Evolutionary conservation across 2,888 invertebrate genomes (phyloP).

Genomic region (Dusona sp.): DNA sequence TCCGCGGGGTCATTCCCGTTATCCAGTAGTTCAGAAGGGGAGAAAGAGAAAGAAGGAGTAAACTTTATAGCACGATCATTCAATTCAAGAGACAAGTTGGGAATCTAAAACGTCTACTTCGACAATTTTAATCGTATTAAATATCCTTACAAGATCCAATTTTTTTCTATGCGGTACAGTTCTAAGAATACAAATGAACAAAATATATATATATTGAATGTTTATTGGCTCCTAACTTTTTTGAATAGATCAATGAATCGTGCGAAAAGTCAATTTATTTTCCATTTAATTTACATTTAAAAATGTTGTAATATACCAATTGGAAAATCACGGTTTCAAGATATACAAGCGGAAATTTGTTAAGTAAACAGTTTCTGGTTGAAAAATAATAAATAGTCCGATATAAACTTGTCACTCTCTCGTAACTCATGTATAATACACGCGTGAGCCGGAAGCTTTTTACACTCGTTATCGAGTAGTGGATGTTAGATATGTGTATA

Average conservation of each 20-base stretch:
- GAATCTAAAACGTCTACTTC: slow-evolving; percentile 4
- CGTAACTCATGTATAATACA: slow-evolving; percentile 54
- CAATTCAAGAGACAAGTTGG: neutral
- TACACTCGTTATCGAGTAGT: slow-evolving; percentile 80
- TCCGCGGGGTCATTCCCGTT: slow-evolving; percentile 77
- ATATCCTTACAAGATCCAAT: too few species aligned
- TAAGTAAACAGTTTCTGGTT: neutral
- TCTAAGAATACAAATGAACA: too few species aligned
- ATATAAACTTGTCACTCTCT: slow-evolving; percentile 36
- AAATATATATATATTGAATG: too few species aligned
- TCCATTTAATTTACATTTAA: neutral
- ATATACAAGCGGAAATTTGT: neutral
- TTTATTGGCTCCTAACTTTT: too few species aligned
- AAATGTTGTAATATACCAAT: neutral
- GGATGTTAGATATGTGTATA: slow-evolving; percentile 63
- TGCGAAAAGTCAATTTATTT: too few species aligned
- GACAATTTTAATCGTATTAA: neutral
- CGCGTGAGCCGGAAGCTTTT: slow-evolving; percentile 81
- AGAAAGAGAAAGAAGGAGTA: neutral
- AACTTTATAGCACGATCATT: neutral
- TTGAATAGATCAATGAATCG: too few species aligned
- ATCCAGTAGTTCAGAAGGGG: slow-evolving; percentile 55
- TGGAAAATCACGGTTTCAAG: neutral
- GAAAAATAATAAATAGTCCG: slow-evolving; percentile 32
- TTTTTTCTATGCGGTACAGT: too few species aligned